Evolutionary conservation across 2,888 invertebrate species (phyloP), one percentile per base, ranked within the genome.

Genomic region (Microctonus brassicae): DNA sequence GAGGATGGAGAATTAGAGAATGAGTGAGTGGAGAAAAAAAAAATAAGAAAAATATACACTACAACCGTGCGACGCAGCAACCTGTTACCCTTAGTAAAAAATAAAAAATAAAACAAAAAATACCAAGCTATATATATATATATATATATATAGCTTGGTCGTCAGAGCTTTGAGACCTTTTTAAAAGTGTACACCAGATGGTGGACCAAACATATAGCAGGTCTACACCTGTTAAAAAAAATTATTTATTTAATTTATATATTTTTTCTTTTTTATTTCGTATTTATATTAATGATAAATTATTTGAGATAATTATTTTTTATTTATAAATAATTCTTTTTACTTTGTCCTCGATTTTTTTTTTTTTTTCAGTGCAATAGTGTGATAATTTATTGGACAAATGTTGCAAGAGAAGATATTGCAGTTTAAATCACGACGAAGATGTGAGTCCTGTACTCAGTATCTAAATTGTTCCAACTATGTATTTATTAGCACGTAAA

Each of bases 141-240:
- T 47, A 47, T 47, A 47, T 47, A 47, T 47, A 47, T 36, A 36
- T 10, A 36, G 9, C 66, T 52, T 63, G 58, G 66, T 61, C 20
- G 47, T 33, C n/a, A 34, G 4, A 24, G 36, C 66, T 60, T 69
- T 58, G 70, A 53, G 75, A 65, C 67, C 73, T 75, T 73, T 76
- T 79, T 79, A 79, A 74, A 74, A 75, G 72, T 79, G 74, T 75
- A 79, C 81, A 83, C 81, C 83, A 83, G 83, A 83, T 83, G 83
- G 83, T 80, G 81, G 75, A 53, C 68, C 66, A 58, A 52, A 53
- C 66, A 26, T 26, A 57, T 7, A 29, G n/a, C 55, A 57, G 61
- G 20, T 76, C 72, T 72, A 73, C 75, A 74, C 17, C 55, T 80
- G 72, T 78, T 78, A 78, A 77, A 78, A 79, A 20, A 26, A n/a